A percentile compares a stretch with the other conserved stretches of the same genome.
Evolutionary conservation across 1,140 invertebrate species (phyloP).

Genomic region (Neomicropteryx cornuta): DNA sequence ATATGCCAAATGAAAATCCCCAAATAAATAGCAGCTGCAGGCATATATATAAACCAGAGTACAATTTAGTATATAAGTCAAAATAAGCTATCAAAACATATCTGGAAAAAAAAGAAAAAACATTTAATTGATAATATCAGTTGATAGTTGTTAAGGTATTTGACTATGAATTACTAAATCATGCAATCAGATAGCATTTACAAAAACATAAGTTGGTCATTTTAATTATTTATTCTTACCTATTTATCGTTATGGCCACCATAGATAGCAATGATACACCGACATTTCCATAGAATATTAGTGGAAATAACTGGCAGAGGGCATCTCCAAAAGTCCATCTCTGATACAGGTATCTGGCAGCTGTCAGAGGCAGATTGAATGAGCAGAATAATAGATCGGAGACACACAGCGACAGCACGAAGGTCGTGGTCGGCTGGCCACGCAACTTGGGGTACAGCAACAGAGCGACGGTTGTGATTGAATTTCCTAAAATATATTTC

Average conservation of each 20-base stretch:
- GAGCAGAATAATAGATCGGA: conserved; percentile 79
- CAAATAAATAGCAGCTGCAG: conserved; percentile 68
- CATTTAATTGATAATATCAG: too few relatives aligned
- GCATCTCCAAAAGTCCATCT: conserved; percentile 70
- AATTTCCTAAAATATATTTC: conserved; percentile 72
- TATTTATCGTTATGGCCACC: conserved; percentile 82
- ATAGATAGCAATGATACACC: conserved; percentile 78
- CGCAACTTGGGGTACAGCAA: conserved; percentile 63
- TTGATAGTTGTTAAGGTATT: too few relatives aligned
- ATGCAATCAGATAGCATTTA: too few relatives aligned
- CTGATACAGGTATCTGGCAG: conserved; percentile 68
- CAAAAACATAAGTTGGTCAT: too few relatives aligned
- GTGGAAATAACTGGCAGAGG: conserved; percentile 74
- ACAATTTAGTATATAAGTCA: conserved; percentile 61
- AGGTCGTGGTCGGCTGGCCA: conserved; percentile 74
- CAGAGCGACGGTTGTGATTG: conserved; percentile 67
- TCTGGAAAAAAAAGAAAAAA: conserved; percentile 38
- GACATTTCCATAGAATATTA: conserved; percentile 84
- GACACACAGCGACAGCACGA: conserved; percentile 74
- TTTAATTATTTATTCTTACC: conserved; percentile 51
- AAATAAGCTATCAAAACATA: conserved; percentile 74
- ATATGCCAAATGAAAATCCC: conserved; percentile 53
- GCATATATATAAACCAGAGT: conserved; percentile 56
- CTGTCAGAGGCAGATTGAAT: conserved; percentile 75
- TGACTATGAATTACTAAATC: too few relatives aligned